phyloP scores from a whole-genome alignment of 2,888 invertebrate genomes.

The Eupithecia abbreviata region DNA sequence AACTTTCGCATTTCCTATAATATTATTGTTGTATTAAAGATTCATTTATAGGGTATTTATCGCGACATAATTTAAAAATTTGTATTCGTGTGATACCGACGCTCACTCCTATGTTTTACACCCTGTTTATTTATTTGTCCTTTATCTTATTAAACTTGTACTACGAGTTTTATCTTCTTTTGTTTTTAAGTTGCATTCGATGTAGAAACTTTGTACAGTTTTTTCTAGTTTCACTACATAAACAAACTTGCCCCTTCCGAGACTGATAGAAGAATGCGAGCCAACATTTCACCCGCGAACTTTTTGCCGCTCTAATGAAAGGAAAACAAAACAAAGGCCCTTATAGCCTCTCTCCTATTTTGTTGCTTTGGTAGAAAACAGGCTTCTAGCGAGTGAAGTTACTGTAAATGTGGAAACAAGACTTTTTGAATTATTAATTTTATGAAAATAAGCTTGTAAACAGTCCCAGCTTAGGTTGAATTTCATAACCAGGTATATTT shows the following conservation, averaged over 20 bases:
- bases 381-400: neutral
- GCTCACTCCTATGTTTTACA: neutral
- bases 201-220: constrained; percentile 2
- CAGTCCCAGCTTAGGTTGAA: neutral
- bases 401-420: neutral
- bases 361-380: constrained; percentile 15
- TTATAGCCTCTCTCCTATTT: constrained; percentile 50
- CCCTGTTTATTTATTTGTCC: neutral
- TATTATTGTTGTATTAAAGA: no score
- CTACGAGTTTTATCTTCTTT: neutral
- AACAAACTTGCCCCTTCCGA: constrained; percentile 30
- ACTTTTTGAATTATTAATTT: neutral
- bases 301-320: constrained; percentile 55
- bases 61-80: no score
- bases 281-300: constrained; percentile 32
- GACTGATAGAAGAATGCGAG: constrained; percentile 28
- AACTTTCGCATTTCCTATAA: no score
- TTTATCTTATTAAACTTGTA: neutral
- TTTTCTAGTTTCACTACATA: constrained; percentile 21
- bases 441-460: neutral
- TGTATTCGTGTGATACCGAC: no score
- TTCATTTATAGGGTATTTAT: no score
- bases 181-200: constrained; percentile 3
- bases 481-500: no score
- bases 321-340: constrained; percentile 55